phyloP scores from a whole-genome alignment of 2,797 vertebrate genomes.

The Neoniphon sammara region DNA sequence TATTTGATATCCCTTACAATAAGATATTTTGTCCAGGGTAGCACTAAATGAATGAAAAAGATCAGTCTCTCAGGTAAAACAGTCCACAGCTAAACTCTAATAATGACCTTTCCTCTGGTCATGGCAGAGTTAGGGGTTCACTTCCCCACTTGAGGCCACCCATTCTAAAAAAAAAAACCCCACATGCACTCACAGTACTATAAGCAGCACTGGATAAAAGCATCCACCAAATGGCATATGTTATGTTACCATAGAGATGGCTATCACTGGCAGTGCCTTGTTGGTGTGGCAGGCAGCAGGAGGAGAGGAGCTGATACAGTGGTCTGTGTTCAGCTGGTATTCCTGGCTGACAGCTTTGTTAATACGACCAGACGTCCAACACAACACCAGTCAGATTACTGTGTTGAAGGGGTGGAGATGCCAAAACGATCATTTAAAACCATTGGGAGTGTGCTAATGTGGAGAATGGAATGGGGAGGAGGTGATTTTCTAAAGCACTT shows the following conservation, averaged over 20 bases:
- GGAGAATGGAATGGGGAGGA: neutral
- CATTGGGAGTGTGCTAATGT: no score
- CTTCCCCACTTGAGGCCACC: neutral
- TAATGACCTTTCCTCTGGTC: neutral
- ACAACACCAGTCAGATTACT: neutral
- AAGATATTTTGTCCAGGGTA: no score
- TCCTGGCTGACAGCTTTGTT: slow-evolving; percentile 18
- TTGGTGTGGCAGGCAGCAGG: slow-evolving; percentile 32
- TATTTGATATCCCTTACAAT: no score
- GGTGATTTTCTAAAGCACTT: neutral
- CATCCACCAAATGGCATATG: slow-evolving; percentile 28
- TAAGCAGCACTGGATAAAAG: slow-evolving; percentile 13
- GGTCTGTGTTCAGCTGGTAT: slow-evolving; percentile 38
- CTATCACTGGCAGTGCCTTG: slow-evolving; percentile 30
- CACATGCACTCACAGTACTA: slow-evolving; percentile 14
- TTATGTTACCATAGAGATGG: slow-evolving; percentile 56
- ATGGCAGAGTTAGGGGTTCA: neutral
- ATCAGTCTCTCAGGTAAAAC: neutral
- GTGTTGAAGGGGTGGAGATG: neutral
- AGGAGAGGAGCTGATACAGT: slow-evolving; percentile 44
- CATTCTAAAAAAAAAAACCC: slow-evolving; percentile 7
- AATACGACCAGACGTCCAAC: slow-evolving; percentile 5
- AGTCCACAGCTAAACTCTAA: neutral
- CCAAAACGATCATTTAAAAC: neutral
- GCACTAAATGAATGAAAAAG: no score